phyloP scores from a whole-genome alignment of 2,888 invertebrate genomes.

The Pasiphila rectangulata region DNA sequence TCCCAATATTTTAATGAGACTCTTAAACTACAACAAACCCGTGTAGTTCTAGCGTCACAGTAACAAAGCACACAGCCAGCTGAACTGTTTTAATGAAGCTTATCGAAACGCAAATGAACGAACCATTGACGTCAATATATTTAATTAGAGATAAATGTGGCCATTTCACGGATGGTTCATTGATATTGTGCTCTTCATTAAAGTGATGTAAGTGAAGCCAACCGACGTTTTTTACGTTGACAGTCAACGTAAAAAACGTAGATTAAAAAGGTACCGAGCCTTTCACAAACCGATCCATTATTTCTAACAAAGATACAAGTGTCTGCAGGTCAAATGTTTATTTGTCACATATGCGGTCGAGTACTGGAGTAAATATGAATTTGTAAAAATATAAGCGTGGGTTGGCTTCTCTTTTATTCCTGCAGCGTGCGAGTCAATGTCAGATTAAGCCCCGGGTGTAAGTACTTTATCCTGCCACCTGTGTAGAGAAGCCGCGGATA shows the following conservation, averaged over 20 bases:
- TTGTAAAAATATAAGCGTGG: conserved; percentile 28
- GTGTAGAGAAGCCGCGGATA: conserved; percentile 39
- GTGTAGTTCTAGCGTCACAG: neutral
- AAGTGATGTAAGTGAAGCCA: too few relatives aligned
- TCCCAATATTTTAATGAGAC: neutral
- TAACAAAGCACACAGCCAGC: conserved; percentile 6
- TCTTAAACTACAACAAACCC: neutral
- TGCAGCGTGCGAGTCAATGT: conserved; percentile 47
- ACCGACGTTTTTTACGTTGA: too few relatives aligned
- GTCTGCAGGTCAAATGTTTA: too few relatives aligned
- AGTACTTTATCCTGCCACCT: conserved; percentile 55
- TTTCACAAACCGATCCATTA: too few relatives aligned
- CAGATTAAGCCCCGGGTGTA: conserved; percentile 51
- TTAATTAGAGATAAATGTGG: conserved; percentile 6
- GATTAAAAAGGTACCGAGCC: too few relatives aligned
- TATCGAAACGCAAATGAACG: conserved; percentile 17
- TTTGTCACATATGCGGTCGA: conserved; percentile 20
- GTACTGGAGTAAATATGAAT: conserved; percentile 29
- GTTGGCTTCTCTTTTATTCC: conserved; percentile 36
- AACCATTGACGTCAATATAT: conserved; percentile 13
- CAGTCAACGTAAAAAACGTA: too few relatives aligned
- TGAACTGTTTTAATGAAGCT: conserved; percentile 20
- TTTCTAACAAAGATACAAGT: too few relatives aligned
- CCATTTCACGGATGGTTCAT: conserved; percentile 5
- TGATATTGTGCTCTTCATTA: too few relatives aligned